Evolutionary conservation across 2,113 vertebrate genomes (phyloP), one percentile per base, ranked within the genome.

Genomic region (Cranoglanis bouderius): DNA sequence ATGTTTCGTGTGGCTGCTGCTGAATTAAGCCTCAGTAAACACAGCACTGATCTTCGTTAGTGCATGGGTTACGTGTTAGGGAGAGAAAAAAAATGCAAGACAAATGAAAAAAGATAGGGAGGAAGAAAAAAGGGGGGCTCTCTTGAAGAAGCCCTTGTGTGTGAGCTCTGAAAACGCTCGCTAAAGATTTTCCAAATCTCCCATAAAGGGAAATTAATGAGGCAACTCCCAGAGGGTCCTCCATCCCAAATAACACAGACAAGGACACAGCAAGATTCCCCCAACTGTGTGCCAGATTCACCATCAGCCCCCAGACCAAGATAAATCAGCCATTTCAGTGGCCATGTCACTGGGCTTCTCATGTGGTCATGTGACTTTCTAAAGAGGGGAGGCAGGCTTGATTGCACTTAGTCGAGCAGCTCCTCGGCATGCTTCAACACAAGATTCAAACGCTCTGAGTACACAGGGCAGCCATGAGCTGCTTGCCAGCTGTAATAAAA

Each of bases 151-250:
- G 70, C 86, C 63, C 90, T 63, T 51, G 86, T 74, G 88, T 21
- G 63, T 86, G 87, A 87, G 80, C 77, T 61, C 21, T 59, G 87
- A 43, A 35, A 91, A 86, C 38, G 63, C 85, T 92, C 40, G 84
- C 87, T 91, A 75, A 92, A 94, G 91, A 91, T 93, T 92, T 91
- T 89, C 89, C 87, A 91, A 91, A 91, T 93, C 85, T 91, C 93
- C 89, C 87, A 87, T 93, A 91, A 92, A 82, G 77, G 89, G 81
- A 92, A 93, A 92, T 92, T 92, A 94, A 95, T 94, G 90, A 93
- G 91, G 90, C 86, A 82, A 87, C 92, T 94, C 92, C 93, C 92
- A 91, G 85, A 85, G 90, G 91, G 84, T 84, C 46, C 88, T 89
- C 89, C 77, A 91, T 90, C 92, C 93, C 88, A 92, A 94, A 91